A percentile compares a stretch with the other conserved stretches of the same genome.
Conservation (phyloP, 2,888 invertebrate species). For the Lobophora halterata region DNA sequence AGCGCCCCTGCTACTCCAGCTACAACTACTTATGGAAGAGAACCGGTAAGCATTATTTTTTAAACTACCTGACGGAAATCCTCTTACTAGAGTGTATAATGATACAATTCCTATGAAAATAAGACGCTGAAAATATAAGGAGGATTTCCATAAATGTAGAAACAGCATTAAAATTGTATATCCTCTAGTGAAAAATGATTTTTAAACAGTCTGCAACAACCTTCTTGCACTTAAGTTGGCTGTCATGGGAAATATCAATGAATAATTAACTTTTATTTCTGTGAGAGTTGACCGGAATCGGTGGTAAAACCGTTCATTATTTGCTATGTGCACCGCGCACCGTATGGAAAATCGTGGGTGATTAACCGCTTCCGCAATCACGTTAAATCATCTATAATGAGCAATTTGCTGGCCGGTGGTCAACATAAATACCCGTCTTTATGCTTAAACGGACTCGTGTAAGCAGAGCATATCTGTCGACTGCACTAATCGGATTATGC, state of each 20-base stretch:
- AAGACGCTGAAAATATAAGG: too few species aligned
- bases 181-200: too few species aligned
- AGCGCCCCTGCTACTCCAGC: conserved; percentile 74
- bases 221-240: too few species aligned
- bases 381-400: conserved; percentile 33
- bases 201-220: too few species aligned
- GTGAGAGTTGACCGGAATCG: conserved; percentile 7
- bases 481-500: conserved; percentile 64
- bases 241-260: too few species aligned
- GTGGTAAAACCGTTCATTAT: conserved; percentile 17
- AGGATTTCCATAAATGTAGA: too few species aligned
- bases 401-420: conserved; percentile 30
- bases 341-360: conserved; percentile 13
- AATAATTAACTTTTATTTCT: conserved; percentile 11
- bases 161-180: too few species aligned
- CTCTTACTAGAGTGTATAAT: too few species aligned
- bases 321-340: conserved; percentile 13
- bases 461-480: conserved; percentile 31
- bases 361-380: conserved; percentile 31
- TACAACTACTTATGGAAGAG: conserved; percentile 55
- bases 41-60: conserved; percentile 49
- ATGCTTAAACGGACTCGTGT: conserved; percentile 36
- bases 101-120: too few species aligned
- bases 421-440: conserved; percentile 40
- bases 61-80: conserved; percentile 3